Evolutionary conservation across 2,113 vertebrate genomes (phyloP).

Genomic region (Melierax canorus): DNA sequence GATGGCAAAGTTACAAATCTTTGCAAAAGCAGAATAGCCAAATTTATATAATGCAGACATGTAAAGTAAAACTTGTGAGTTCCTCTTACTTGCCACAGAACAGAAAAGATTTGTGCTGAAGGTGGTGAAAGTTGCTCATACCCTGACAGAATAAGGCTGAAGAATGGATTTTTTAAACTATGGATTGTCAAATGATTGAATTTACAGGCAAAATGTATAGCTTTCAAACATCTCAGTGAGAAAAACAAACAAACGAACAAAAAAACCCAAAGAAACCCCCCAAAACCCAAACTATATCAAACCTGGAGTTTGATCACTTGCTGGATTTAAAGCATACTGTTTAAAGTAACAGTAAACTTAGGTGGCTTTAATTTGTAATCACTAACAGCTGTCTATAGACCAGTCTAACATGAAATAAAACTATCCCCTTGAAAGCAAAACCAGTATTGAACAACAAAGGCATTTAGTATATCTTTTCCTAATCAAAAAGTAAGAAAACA

Average conservation of each 20-base stretch:
- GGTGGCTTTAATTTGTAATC: background rate
- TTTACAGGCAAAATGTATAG: background rate
- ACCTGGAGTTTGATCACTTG: background rate
- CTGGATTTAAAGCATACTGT: background rate
- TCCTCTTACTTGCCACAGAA: background rate
- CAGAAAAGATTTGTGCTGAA: background rate
- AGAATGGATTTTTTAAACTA: background rate
- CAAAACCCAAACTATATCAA: background rate
- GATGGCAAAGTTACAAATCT: background rate
- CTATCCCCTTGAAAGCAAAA: background rate
- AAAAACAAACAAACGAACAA: background rate
- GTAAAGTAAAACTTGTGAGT: background rate
- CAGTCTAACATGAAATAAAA: background rate
- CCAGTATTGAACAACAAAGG: background rate
- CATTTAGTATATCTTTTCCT: background rate
- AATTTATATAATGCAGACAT: background rate
- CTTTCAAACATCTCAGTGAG: background rate
- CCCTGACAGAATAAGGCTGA: background rate
- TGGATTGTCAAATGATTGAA: background rate
- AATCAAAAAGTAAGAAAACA: background rate
- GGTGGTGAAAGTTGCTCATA: background rate
- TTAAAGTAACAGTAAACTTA: background rate
- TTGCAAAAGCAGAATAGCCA: background rate
- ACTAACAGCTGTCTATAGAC: background rate
- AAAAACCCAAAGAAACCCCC: no score